Conservation (phyloP, 1,140 invertebrate genomes). For the Spodoptera frugiperda region DNA sequence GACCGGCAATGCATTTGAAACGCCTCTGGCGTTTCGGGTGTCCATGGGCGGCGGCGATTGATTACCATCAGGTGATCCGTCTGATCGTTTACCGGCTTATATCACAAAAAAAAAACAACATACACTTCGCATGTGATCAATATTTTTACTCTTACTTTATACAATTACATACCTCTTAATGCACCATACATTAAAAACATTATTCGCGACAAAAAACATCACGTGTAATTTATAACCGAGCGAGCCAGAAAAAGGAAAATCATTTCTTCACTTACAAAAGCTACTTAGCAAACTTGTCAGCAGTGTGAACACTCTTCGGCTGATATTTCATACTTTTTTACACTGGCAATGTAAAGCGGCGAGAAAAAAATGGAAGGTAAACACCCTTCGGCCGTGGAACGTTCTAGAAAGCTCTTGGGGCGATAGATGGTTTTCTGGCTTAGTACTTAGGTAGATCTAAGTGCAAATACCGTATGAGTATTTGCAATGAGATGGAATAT, state of each 20-base stretch:
- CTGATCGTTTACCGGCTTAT: too few species aligned
- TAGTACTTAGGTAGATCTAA: slow-evolving; percentile 33
- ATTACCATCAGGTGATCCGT: too few species aligned
- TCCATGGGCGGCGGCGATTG: too few species aligned
- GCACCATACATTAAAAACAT: too few species aligned
- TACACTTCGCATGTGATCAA: too few species aligned
- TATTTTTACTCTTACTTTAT: too few species aligned
- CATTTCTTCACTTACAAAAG: slow-evolving; percentile 14
- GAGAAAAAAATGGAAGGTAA: slow-evolving; percentile 33
- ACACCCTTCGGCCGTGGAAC: slow-evolving; percentile 10
- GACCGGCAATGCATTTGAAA: too few species aligned
- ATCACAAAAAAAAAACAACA: too few species aligned
- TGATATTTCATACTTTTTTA: slow-evolving; percentile 18
- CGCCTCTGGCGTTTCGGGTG: too few species aligned
- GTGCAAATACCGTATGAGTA: slow-evolving; percentile 23
- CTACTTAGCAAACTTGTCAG: not conserved
- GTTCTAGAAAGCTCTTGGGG: slow-evolving; percentile 31
- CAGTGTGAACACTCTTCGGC: slow-evolving; percentile 10
- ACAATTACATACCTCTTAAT: too few species aligned
- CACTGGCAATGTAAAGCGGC: slow-evolving; percentile 10
- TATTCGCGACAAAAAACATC: too few species aligned
- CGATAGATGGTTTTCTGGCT: slow-evolving; percentile 15
- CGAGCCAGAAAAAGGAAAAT: not conserved
- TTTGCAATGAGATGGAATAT: not conserved
- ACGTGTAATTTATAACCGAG: not conserved